Evolutionary conservation across 1,140 invertebrate genomes (phyloP).

Genomic region (Papilio xuthus): DNA sequence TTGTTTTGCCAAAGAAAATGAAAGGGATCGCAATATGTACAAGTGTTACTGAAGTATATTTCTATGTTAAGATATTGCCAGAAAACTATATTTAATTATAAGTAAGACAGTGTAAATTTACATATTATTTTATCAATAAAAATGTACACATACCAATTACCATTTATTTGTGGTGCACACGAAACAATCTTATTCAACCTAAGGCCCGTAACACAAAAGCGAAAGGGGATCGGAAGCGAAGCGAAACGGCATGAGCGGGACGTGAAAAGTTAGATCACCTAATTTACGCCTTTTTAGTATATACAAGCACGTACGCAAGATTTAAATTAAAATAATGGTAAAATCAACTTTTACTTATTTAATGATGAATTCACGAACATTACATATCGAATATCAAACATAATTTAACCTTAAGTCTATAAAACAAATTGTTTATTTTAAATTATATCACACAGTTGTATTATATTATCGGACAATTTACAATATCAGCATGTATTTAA

Average conservation of each 20-base stretch:
- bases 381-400: slow-evolving; percentile 12
- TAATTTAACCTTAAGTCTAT: slow-evolving; percentile 24
- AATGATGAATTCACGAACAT: slow-evolving; percentile 19
- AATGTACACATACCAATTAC: neutral
- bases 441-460: slow-evolving; percentile 46
- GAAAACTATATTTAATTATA: no score
- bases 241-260: neutral
- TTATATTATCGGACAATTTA: slow-evolving; percentile 44
- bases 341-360: slow-evolving; percentile 2
- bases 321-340: neutral
- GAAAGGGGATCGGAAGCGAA: neutral
- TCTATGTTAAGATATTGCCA: neutral
- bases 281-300: neutral
- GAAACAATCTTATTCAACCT: neutral
- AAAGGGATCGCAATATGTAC: no score
- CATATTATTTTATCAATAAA: slow-evolving; percentile 4
- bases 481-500: slow-evolving; percentile 32
- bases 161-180: neutral
- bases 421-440: slow-evolving; percentile 41
- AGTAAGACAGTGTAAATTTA: neutral
- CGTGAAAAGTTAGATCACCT: neutral
- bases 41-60: no score
- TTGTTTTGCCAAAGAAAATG: no score
- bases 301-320: neutral
- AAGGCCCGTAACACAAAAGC: neutral